phyloP scores from a whole-genome alignment of 2,888 invertebrate species.

The Congeria kusceri region DNA sequence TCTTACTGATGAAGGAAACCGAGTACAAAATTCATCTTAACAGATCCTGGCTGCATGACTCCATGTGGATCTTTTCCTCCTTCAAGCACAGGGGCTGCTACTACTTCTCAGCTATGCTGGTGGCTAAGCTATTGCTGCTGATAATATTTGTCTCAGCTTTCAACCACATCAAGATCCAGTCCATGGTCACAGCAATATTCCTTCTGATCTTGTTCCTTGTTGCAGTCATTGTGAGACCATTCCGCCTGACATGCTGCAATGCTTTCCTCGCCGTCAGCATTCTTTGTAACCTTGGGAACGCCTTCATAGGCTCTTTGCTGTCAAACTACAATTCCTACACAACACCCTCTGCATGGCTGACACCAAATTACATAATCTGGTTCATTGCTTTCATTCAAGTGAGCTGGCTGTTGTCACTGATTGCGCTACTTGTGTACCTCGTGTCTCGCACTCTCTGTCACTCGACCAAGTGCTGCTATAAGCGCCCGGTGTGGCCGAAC shows the following conservation, averaged over 20 bases:
- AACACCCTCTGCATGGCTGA: slow-evolving; percentile 72
- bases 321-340: slow-evolving; percentile 70
- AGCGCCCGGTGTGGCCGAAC: slow-evolving; percentile 79
- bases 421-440: slow-evolving; percentile 69
- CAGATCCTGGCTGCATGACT: slow-evolving; percentile 76
- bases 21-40: slow-evolving; percentile 82
- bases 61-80: slow-evolving; percentile 81
- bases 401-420: slow-evolving; percentile 64
- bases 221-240: slow-evolving; percentile 74
- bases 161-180: slow-evolving; percentile 71
- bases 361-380: slow-evolving; percentile 72
- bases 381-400: slow-evolving; percentile 68
- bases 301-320: slow-evolving; percentile 74
- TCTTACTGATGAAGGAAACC: slow-evolving; percentile 81
- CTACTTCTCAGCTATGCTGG: slow-evolving; percentile 72
- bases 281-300: slow-evolving; percentile 70
- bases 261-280: slow-evolving; percentile 70
- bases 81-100: slow-evolving; percentile 77
- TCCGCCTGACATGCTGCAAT: slow-evolving; percentile 78
- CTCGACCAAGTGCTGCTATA: slow-evolving; percentile 62
- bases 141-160: slow-evolving; percentile 73
- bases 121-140: slow-evolving; percentile 72
- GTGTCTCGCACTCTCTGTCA: slow-evolving; percentile 68
- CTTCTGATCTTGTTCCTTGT: slow-evolving; percentile 66
- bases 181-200: slow-evolving; percentile 65